Evolutionary conservation across 2,113 vertebrate genomes (phyloP).

Genomic region (Pituophis catenifer): DNA sequence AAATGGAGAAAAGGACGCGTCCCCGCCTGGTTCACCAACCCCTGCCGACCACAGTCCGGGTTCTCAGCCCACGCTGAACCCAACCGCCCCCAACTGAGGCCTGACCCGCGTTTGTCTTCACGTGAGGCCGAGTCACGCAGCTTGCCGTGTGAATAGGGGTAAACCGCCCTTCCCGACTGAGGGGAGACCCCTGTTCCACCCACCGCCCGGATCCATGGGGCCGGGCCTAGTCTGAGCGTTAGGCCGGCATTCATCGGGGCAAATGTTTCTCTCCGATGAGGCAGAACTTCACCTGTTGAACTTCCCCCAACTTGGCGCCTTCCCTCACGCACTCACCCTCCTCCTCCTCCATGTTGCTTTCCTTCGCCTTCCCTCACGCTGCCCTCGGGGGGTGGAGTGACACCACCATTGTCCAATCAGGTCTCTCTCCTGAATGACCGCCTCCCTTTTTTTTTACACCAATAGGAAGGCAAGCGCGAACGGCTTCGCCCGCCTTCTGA

Average conservation of each 20-base stretch:
- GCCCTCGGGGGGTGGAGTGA: accelerated
- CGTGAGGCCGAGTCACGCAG: too few relatives aligned
- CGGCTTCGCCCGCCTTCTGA: neutral
- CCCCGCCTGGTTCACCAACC: too few relatives aligned
- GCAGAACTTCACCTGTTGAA: neutral
- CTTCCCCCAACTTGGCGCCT: neutral
- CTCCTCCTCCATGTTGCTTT: neutral
- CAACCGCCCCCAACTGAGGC: too few relatives aligned
- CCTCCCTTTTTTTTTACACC: neutral
- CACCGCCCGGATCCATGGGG: too few relatives aligned
- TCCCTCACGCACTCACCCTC: conserved; percentile 14
- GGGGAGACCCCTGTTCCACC: too few relatives aligned
- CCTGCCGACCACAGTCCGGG: too few relatives aligned
- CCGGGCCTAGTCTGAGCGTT: too few relatives aligned
- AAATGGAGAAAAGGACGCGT: too few relatives aligned
- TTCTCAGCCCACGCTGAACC: too few relatives aligned
- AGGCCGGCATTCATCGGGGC: neutral
- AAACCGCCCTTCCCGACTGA: too few relatives aligned
- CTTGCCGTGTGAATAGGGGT: too few relatives aligned
- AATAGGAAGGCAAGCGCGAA: neutral
- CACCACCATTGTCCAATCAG: accelerated
- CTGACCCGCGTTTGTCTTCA: too few relatives aligned
- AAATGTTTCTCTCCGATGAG: neutral
- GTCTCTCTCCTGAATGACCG: neutral
- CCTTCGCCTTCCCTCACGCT: neutral